Evolutionary conservation across 64 coral and sea anemone genomes (phyloP), one percentile per base, ranked within the genome.

Genomic region (Stichodactyla helianthus): DNA sequence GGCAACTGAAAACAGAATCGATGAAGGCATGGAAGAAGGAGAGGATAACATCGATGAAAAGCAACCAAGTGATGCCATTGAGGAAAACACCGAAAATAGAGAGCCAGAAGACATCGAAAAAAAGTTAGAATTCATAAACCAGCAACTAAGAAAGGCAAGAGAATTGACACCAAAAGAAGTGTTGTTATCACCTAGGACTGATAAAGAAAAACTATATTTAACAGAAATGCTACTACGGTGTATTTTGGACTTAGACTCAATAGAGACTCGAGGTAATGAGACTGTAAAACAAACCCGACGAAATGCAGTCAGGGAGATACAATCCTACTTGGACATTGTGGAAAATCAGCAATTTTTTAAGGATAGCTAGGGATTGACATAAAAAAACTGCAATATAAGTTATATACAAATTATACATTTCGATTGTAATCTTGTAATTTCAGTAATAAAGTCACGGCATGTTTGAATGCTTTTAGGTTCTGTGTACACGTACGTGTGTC

Each of bases 221-320:
- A 60, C 83, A 60, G 83, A 84, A 63, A 84, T 84, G 83, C 23
- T 84, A 35, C 83, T 84, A 61, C 51, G 83, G 10, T 58, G 83
- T 44, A 84, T 84, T 59, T 14, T 84, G 7, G 59, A 57, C 55
- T 50, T 84, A 63, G 83, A 84, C 55, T 23, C 54, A 4, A 84
- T 84, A 57, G 83, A 84, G 55, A 62, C 83, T 50, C n/a, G 51
- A 63, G 83, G 83, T 1, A 63, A 35, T 13, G 83, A 84, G 25
- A 62, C 83, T 26, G 83, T 84, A 25, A 84, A 62, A 50, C 83
- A 58, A 63, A 14, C 16, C 10, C 54, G 83, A 1, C 23, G 83
- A 17, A n/a, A 63, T 13, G 83, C 55, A 53, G 83, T 84, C 5
- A 55, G 56, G 26, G 55, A 84, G 61, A 84, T 84, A 35, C 83